Conservation (phyloP, 2,797 vertebrate genomes). For the Peromyscus attwateri region DNA sequence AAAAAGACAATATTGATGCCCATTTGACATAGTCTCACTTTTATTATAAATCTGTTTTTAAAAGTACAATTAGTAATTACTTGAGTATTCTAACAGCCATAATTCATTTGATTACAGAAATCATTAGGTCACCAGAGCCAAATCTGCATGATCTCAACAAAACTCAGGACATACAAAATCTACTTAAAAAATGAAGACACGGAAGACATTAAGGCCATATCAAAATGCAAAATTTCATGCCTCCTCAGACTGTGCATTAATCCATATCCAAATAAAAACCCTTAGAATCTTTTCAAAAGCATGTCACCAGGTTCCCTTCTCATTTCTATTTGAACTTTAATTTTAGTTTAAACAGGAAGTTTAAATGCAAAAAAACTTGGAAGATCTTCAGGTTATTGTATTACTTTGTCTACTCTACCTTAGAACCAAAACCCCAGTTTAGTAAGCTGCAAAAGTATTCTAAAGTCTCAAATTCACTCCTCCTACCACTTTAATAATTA, state of each 20-base stretch:
- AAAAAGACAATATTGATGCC: conserved; percentile 77
- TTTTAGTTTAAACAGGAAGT: conserved; percentile 45
- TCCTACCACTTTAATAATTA: conserved; percentile 65
- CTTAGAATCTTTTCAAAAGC: conserved; percentile 50
- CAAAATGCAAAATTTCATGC: conserved; percentile 53
- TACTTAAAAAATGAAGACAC: conserved; percentile 59
- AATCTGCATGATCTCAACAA: conserved; percentile 74
- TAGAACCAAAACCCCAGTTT: conserved; percentile 53
- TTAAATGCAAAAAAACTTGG: conserved; percentile 39
- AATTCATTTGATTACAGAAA: conserved; percentile 72
- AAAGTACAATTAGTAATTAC: conserved; percentile 64
- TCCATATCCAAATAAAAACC: conserved; percentile 52
- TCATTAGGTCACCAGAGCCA: conserved; percentile 63
- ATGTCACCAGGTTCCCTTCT: conserved; percentile 49
- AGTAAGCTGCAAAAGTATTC: conserved; percentile 55
- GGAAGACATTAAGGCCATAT: neutral
- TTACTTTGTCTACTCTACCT: neutral
- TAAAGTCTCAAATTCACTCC: conserved; percentile 37
- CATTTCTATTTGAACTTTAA: conserved; percentile 69
- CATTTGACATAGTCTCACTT: conserved; percentile 76
- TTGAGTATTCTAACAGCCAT: conserved; percentile 63
- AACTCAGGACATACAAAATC: conserved; percentile 70
- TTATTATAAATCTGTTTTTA: conserved; percentile 71
- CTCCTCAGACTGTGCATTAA: neutral
- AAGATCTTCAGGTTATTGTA: conserved; percentile 53